Evolutionary conservation across 2,888 invertebrate species (phyloP).

Genomic region (Gari tellinella): DNA sequence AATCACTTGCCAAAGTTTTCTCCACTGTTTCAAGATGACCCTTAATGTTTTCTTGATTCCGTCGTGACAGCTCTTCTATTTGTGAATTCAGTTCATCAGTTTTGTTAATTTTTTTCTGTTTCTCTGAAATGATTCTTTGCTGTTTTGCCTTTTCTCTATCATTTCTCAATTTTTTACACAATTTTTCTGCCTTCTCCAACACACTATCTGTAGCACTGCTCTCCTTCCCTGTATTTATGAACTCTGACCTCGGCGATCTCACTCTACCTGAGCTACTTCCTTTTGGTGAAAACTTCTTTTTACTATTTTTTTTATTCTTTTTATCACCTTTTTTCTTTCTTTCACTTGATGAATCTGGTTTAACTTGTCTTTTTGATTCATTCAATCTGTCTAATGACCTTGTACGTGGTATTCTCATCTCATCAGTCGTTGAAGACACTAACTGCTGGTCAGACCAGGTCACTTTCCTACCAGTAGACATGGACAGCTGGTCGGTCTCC

Average conservation of each 20-base stretch:
- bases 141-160: constrained; percentile 65
- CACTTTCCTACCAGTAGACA: constrained; percentile 21
- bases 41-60: constrained; percentile 65
- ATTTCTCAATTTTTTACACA: constrained; percentile 73
- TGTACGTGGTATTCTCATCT: not conserved
- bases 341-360: constrained; percentile 20
- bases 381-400: not conserved
- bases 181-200: constrained; percentile 71
- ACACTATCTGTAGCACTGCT: constrained; percentile 52
- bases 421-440: constrained; percentile 41
- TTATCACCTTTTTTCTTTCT: constrained; percentile 2
- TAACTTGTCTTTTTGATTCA: not conserved
- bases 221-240: too few species aligned
- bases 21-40: constrained; percentile 59
- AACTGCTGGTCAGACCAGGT: constrained; percentile 55
- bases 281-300: not conserved
- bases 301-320: constrained; percentile 18
- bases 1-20: not conserved
- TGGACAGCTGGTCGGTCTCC: too few species aligned
- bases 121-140: constrained; percentile 57
- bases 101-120: constrained; percentile 64
- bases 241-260: too few species aligned
- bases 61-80: constrained; percentile 59
- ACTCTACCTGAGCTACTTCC: not conserved
- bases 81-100: constrained; percentile 63